Conservation (phyloP, 2,113 vertebrate species). For the Mormyrus iriodes region DNA sequence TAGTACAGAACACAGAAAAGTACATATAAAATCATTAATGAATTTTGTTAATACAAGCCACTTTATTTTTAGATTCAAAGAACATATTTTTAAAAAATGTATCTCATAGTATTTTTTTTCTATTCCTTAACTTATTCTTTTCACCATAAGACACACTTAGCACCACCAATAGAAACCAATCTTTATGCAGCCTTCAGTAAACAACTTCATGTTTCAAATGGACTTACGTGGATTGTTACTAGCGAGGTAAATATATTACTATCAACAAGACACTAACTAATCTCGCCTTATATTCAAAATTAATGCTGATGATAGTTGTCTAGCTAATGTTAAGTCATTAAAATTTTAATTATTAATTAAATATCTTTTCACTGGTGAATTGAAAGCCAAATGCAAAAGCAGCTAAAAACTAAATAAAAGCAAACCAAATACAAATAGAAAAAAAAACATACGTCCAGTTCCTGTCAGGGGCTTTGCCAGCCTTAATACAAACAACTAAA, state of each 20-base stretch:
- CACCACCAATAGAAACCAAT: not conserved
- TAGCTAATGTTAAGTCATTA: not conserved
- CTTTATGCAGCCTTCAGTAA: not conserved
- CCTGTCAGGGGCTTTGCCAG: too few species aligned
- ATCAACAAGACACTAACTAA: too few species aligned
- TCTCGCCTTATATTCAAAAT: not conserved
- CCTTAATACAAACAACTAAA: too few species aligned
- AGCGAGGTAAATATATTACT: not conserved
- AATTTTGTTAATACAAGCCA: not conserved
- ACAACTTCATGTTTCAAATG: not conserved
- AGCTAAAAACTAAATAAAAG: too few species aligned
- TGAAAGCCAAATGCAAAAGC: too few species aligned
- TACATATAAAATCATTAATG: not conserved
- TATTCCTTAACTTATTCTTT: not conserved
- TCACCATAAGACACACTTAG: not conserved
- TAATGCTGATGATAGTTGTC: not conserved
- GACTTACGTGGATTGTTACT: not conserved
- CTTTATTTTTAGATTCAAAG: not conserved
- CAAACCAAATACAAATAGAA: too few species aligned
- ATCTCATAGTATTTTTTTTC: not conserved
- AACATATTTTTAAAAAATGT: not conserved
- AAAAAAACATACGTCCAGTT: too few species aligned
- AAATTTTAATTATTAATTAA: too few species aligned
- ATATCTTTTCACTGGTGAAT: too few species aligned
- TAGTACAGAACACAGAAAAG: not conserved